Evolutionary conservation across 2,797 vertebrate genomes (phyloP).

Genomic region (Dipus sagitta): DNA sequence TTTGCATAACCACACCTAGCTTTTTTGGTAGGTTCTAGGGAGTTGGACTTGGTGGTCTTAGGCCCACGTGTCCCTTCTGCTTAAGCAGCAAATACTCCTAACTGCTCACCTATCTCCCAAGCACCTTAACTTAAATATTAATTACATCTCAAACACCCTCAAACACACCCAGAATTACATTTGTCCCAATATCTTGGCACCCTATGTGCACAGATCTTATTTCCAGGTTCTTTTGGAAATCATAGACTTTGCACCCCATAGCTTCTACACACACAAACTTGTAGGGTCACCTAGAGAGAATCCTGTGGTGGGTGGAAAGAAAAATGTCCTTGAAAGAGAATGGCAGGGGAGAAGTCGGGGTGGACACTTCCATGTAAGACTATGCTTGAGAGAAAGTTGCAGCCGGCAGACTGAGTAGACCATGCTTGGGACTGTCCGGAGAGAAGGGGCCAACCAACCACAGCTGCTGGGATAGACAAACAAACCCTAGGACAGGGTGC

Average conservation of each 20-base stretch:
- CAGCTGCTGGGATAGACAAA: neutral
- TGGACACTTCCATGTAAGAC: rapidly evolving
- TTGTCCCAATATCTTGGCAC: neutral
- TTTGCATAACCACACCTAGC: too few relatives aligned
- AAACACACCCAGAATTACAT: neutral
- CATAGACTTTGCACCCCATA: neutral
- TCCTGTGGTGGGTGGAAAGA: neutral
- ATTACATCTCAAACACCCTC: neutral
- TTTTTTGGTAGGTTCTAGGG: too few relatives aligned
- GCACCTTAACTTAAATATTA: too few relatives aligned
- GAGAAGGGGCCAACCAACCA: neutral
- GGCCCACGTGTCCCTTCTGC: too few relatives aligned
- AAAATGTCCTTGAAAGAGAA: neutral
- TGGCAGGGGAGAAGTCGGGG: neutral
- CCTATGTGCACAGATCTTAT: too few relatives aligned
- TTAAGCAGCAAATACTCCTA: too few relatives aligned
- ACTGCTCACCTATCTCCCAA: too few relatives aligned
- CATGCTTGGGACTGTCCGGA: rapidly evolving
- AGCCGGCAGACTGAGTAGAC: rapidly evolving
- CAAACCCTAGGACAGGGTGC: neutral
- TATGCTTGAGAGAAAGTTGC: too few relatives aligned
- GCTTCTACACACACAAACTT: rapidly evolving
- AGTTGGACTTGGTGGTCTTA: too few relatives aligned
- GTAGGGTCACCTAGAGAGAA: too few relatives aligned
- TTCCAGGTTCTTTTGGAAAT: neutral